Conservation (phyloP, 2,888 invertebrate species). For the Cosmia pyralina region DNA sequence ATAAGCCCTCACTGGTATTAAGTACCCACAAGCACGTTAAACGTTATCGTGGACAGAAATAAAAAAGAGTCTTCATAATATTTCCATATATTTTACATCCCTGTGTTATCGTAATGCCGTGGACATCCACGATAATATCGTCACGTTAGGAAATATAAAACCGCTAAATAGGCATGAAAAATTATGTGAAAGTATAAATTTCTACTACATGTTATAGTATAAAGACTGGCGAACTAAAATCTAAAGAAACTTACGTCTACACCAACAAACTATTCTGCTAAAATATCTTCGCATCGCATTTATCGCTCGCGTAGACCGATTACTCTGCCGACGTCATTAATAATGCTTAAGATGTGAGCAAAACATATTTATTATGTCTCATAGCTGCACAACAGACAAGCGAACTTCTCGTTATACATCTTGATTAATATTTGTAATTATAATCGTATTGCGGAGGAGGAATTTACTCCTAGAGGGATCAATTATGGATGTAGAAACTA, state of each 20-base stretch:
- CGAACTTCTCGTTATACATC: constrained; percentile 17
- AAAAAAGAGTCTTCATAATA: too few species aligned
- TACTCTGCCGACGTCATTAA: constrained; percentile 43
- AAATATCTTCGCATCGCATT: not conserved
- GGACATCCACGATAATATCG: too few species aligned
- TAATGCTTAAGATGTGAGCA: constrained; percentile 55
- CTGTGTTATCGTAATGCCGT: too few species aligned
- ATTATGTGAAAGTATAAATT: too few species aligned
- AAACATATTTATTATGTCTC: constrained; percentile 54
- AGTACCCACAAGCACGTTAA: too few species aligned
- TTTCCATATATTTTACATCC: too few species aligned
- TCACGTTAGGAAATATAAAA: too few species aligned
- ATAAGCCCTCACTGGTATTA: too few species aligned
- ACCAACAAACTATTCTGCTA: not conserved
- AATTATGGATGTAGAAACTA: constrained; percentile 12
- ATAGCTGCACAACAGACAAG: constrained; percentile 33
- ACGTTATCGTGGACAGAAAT: too few species aligned
- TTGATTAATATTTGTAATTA: constrained; percentile 54
- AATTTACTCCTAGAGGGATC: constrained; percentile 23
- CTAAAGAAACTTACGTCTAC: not conserved
- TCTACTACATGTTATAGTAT: too few species aligned
- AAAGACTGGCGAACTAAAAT: not conserved
- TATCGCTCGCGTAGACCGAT: not conserved
- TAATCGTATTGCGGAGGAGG: constrained; percentile 2
- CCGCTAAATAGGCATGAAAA: too few species aligned